phyloP scores from a whole-genome alignment of 2,113 vertebrate species.

The Ammodytes marinus region DNA sequence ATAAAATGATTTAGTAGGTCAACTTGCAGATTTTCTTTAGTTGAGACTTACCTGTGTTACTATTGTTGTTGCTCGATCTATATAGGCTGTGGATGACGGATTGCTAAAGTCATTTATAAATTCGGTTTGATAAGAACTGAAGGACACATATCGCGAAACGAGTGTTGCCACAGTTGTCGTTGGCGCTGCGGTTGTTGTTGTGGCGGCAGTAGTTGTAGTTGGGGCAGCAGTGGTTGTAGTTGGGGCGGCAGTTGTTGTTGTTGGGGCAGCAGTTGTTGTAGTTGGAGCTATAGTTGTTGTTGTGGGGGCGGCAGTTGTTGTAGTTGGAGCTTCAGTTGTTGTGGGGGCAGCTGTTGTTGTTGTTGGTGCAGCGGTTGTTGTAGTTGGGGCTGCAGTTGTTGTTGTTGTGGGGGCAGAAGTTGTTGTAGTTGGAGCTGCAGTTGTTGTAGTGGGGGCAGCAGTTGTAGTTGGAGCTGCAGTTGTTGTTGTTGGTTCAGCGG shows the following conservation, averaged over 20 bases:
- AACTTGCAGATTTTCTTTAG: too few relatives aligned
- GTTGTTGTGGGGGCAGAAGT: too few relatives aligned
- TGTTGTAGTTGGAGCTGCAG: neutral
- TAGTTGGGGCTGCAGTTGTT: neutral
- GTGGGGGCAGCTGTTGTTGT: neutral
- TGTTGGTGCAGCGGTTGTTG: neutral
- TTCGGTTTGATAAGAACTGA: too few relatives aligned
- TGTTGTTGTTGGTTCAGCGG: neutral
- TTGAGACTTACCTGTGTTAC: too few relatives aligned
- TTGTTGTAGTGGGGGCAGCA: neutral
- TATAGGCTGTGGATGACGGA: too few relatives aligned
- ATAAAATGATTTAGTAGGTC: too few relatives aligned
- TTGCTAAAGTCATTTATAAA: too few relatives aligned
- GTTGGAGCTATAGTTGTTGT: neutral
- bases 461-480: neutral
- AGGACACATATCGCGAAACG: too few relatives aligned
- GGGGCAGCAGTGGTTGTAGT: neutral
- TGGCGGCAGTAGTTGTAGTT: neutral
- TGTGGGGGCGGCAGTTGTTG: neutral
- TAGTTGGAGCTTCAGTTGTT: neutral
- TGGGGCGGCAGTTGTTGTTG: neutral
- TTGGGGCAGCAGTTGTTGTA: neutral
- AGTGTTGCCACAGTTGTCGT: neutral
- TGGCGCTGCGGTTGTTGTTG: too few relatives aligned
- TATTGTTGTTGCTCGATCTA: too few relatives aligned